These are phyloP conservation scores for Drosophila parvula DNA, from an alignment of 1,140 invertebrate genomes.

Conservation along the genomic window DNA sequence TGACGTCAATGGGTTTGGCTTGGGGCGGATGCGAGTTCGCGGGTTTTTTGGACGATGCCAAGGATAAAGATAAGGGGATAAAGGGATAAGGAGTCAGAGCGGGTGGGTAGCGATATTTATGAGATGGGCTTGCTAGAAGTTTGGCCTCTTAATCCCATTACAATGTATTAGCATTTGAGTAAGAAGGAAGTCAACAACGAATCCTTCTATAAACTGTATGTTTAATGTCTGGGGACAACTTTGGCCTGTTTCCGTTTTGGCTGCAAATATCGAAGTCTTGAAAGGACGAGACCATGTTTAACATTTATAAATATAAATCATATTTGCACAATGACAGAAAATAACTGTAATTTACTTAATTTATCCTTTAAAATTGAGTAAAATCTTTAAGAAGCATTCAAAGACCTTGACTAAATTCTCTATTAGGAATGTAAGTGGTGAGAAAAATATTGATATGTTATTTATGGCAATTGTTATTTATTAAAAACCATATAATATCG, in stretches of 20 bases:
- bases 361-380: neutral
- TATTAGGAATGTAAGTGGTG: no score
- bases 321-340: neutral
- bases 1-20: conserved; percentile 57
- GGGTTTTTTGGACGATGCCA: conserved; percentile 9
- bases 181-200: no score
- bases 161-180: conserved; percentile 17
- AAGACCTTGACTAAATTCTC: no score
- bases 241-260: neutral
- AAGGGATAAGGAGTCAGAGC: neutral
- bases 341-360: neutral
- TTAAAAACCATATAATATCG: no score
- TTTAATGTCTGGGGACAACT: neutral
- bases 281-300: neutral
- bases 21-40: conserved; percentile 29
- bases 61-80: conserved; percentile 23
- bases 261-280: neutral
- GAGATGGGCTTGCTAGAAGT: conserved; percentile 5
- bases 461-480: no score
- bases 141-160: conserved; percentile 13
- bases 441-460: no score
- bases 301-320: neutral
- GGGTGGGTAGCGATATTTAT: conserved; percentile 6
- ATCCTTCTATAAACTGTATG: neutral
- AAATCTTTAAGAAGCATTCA: neutral